phyloP scores from a whole-genome alignment of 2,797 vertebrate genomes.

The Dallia pectoralis region DNA sequence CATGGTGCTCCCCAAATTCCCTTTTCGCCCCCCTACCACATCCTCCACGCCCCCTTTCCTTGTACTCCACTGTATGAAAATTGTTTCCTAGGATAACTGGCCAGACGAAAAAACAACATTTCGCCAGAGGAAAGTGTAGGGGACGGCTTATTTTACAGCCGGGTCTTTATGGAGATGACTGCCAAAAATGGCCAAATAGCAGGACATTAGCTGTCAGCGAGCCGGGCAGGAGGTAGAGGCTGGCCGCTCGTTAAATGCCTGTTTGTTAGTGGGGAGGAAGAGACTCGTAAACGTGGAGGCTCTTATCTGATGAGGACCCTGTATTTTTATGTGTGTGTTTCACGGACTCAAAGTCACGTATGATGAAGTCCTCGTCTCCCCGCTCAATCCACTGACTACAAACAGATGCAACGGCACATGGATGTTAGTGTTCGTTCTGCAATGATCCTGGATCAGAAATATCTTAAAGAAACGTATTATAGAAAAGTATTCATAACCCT shows the following conservation, averaged over 20 bases:
- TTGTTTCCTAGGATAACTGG: background rate
- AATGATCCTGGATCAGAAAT: too few relatives aligned
- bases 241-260: conserved; percentile 61
- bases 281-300: conserved; percentile 68
- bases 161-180: conserved; percentile 75
- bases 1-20: conserved; percentile 45
- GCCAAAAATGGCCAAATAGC: conserved; percentile 73
- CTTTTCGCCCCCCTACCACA: conserved; percentile 14
- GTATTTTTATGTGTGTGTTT: conserved; percentile 47
- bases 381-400: too few relatives aligned
- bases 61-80: conserved; percentile 35
- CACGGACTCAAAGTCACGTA: conserved; percentile 31
- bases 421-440: too few relatives aligned
- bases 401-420: too few relatives aligned
- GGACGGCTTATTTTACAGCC: conserved; percentile 58
- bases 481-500: too few relatives aligned
- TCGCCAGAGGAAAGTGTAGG: conserved; percentile 63
- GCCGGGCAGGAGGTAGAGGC: conserved; percentile 66
- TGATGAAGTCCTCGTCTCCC: too few relatives aligned
- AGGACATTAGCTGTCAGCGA: conserved; percentile 74
- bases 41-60: background rate
- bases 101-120: conserved; percentile 71
- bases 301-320: conserved; percentile 53
- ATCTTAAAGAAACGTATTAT: too few relatives aligned
- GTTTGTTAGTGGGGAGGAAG: conserved; percentile 68